Conservation (phyloP, 2,888 invertebrate species). For the Xylota sylvarum region DNA sequence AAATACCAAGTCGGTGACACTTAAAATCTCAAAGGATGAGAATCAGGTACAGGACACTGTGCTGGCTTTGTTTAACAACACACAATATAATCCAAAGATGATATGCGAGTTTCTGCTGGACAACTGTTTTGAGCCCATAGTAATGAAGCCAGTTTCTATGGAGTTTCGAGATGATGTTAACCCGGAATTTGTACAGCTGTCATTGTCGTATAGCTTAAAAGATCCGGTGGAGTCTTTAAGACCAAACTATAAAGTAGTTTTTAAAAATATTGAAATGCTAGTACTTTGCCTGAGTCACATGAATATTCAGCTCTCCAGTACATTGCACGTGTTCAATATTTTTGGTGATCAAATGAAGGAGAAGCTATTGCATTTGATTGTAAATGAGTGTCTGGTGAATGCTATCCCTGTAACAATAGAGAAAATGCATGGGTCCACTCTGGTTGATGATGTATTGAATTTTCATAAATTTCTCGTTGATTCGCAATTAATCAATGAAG, state of each 20-base stretch:
- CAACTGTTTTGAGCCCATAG: conserved; percentile 83
- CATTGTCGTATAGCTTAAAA: conserved; percentile 83
- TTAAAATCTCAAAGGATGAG: conserved; percentile 82
- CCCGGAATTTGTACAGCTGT: conserved; percentile 79
- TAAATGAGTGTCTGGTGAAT: conserved; percentile 90
- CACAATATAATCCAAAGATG: conserved; percentile 82
- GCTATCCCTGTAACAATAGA: conserved; percentile 91
- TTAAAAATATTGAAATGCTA: conserved; percentile 81
- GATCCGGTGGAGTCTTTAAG: conserved; percentile 79
- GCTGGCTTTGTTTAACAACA: conserved; percentile 81
- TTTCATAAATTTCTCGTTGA: conserved; percentile 88
- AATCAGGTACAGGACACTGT: conserved; percentile 82
- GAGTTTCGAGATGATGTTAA: conserved; percentile 80
- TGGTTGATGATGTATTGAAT: conserved; percentile 88
- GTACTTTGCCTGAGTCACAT: conserved; percentile 81
- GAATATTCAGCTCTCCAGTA: conserved; percentile 81
- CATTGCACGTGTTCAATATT: conserved; percentile 82
- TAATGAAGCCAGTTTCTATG: conserved; percentile 83
- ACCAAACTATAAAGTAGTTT: conserved; percentile 83
- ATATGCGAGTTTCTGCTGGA: conserved; percentile 83
- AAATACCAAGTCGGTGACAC: conserved; percentile 82
- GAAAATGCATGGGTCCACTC: conserved; percentile 88
- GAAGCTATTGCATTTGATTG: conserved; percentile 88
- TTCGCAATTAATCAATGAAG: conserved; percentile 86
- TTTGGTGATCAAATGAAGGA: conserved; percentile 86